Percentiles rank a stretch among this genome's conserved stretches.
Evolutionary conservation across 1,140 invertebrate species (phyloP).

Genomic region (Rhyacophila brunnea): DNA sequence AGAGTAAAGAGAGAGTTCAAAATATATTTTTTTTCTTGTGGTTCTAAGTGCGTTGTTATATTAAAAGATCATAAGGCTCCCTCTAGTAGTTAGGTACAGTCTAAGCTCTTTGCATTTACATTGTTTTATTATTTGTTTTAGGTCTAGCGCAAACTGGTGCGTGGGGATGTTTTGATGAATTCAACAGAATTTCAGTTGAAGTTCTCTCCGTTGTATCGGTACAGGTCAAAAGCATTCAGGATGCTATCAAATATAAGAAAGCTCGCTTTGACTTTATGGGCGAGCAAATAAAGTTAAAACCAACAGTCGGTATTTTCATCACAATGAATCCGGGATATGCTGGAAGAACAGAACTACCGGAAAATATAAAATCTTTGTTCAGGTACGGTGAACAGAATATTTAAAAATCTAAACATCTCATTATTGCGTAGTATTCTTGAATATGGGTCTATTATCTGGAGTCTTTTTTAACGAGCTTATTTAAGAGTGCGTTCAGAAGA

Average conservation of each 20-base stretch:
- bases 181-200: slow-evolving; percentile 91
- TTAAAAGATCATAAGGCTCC: no score
- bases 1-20: no score
- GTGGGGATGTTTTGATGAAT: slow-evolving; percentile 95
- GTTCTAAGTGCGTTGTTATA: no score
- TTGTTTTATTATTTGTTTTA: slow-evolving; percentile 24
- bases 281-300: slow-evolving; percentile 72
- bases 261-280: slow-evolving; percentile 81
- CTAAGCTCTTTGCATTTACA: no score
- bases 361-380: slow-evolving; percentile 73
- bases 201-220: slow-evolving; percentile 92
- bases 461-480: no score
- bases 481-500: no score
- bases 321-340: slow-evolving; percentile 94
- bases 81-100: no score
- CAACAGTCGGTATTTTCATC: slow-evolving; percentile 87
- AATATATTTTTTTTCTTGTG: no score
- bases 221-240: slow-evolving; percentile 77
- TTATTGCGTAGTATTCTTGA: no score
- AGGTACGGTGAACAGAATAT: slow-evolving; percentile 57
- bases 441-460: no score
- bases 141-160: slow-evolving; percentile 88
- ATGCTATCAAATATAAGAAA: slow-evolving; percentile 81
- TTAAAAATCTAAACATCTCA: no score
- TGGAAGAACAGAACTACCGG: slow-evolving; percentile 81